Evolutionary conservation across 2,797 vertebrate species (phyloP), one percentile per base, ranked within the genome.

Genomic region (Poecilia gillii): DNA sequence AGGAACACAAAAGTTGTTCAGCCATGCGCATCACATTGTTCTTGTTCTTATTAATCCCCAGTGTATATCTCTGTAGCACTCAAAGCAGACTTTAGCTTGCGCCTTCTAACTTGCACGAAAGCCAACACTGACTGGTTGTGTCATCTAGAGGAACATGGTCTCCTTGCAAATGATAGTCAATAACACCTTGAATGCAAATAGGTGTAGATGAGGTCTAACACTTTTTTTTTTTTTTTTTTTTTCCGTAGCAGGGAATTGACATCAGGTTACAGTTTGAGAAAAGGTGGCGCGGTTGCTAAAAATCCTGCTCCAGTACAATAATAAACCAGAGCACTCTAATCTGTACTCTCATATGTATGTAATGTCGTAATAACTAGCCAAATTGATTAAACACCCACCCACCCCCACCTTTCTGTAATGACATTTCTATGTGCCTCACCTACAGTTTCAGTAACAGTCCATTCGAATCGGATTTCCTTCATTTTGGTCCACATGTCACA

Each of bases 41-140:
- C 91, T 90, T 91, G 92, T 91, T 93, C 94, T 94, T 91, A 95
- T 94, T 94, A 95, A 95, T 95, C 94, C 94, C 93, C 75, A 90
- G 90, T 92, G 94, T 94, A 94, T 90, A 91, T 91, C 89, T 86
- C 81, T 4, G 75, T 82, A 39, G 57, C 91, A 91, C 93, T 94
- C 94, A 92, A 94, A 93, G 92, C 87, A 91, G 84, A 85, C 91
- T 91, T 80, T 47, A 76, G 80, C 86, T 72, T 66, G 83, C 79
- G 82, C 78, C 85, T 81, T 84, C 75, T 31, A 89, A 86, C 85
- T 84, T 81, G 41, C 86, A 92, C 93, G 91, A 94, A 92, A 93
- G 91, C 81, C 89, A 66, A 57, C 76, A 28, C 76, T 82, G 88
- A 84, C 91, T 91, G 91, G 87, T 91, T 87, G 80, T 91, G 89